A percentile compares a stretch with the other conserved stretches of the same genome.
Evolutionary conservation across 2,797 vertebrate genomes (phyloP).

Genomic region (Pampus argenteus): DNA sequence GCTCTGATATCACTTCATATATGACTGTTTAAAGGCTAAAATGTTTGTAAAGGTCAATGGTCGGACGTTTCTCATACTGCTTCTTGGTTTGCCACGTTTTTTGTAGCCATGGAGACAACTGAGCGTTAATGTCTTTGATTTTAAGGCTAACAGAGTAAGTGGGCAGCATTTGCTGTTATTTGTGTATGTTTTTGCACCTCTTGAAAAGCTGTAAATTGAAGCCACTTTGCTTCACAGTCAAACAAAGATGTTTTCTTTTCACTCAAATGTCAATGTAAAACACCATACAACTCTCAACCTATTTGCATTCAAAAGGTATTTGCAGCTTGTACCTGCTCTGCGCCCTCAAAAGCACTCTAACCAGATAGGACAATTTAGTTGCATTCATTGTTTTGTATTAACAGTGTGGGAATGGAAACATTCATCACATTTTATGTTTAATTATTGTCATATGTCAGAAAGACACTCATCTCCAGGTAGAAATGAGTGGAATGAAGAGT

Average conservation of each 20-base stretch:
- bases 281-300: slow-evolving; percentile 11
- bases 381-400: slow-evolving; percentile 17
- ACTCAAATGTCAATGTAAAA: slow-evolving; percentile 13
- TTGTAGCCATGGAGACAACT: slow-evolving; percentile 2
- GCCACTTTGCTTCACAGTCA: slow-evolving; percentile 13
- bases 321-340: slow-evolving; percentile 18
- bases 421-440: slow-evolving; percentile 31
- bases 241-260: slow-evolving; percentile 9
- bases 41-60: slow-evolving; percentile 69
- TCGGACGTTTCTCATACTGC: slow-evolving; percentile 63
- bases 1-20: slow-evolving; percentile 54
- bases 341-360: slow-evolving; percentile 40
- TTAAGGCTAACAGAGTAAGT: neutral
- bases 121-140: neutral
- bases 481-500: slow-evolving; percentile 3
- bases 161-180: neutral
- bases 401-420: slow-evolving; percentile 22
- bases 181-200: neutral
- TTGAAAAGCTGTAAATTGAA: neutral
- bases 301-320: slow-evolving; percentile 45
- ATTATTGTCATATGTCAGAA: slow-evolving; percentile 48
- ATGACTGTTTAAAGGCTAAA: slow-evolving; percentile 47
- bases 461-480: slow-evolving; percentile 11
- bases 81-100: slow-evolving; percentile 47
- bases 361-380: slow-evolving; percentile 19